Conservation (phyloP, 2,797 vertebrate species). For the Darevskia nairensis region DNA sequence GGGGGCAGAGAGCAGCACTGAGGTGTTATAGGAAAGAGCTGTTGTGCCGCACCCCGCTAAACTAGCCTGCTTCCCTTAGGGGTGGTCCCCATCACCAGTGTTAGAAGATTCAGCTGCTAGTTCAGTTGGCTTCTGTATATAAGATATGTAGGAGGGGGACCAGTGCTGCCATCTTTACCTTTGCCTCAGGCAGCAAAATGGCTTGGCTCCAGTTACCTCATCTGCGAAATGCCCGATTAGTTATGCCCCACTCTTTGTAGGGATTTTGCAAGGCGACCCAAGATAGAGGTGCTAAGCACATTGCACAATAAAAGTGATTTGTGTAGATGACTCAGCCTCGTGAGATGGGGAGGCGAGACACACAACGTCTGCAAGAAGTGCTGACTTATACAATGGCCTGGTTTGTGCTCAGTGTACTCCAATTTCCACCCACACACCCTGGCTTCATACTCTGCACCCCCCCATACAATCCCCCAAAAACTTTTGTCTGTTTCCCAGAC, state of each 20-base stretch:
- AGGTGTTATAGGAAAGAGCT: neutral
- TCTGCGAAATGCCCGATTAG: neutral
- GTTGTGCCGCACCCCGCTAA: neutral
- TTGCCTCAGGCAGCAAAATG: neutral
- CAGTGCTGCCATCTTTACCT: neutral
- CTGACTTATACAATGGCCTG: neutral
- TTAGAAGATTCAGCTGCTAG: neutral
- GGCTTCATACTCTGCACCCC: neutral
- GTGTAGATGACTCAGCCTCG: neutral
- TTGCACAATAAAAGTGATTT: constrained; percentile 3
- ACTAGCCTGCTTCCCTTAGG: neutral
- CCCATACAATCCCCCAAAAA: neutral
- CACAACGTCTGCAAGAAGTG: neutral
- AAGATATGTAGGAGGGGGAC: neutral
- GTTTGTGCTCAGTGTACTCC: neutral
- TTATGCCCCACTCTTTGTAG: neutral
- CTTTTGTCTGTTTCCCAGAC: neutral
- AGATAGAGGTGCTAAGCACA: neutral
- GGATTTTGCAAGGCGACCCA: neutral
- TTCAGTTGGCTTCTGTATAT: neutral
- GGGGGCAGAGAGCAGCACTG: neutral
- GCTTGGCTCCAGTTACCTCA: neutral
- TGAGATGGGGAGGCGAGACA: neutral
- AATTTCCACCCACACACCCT: neutral
- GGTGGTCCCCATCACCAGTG: neutral